These are phyloP conservation scores for Rhynchomys soricoides DNA, from an alignment of 2,113 vertebrate genomes.

Conservation along the genomic window DNA sequence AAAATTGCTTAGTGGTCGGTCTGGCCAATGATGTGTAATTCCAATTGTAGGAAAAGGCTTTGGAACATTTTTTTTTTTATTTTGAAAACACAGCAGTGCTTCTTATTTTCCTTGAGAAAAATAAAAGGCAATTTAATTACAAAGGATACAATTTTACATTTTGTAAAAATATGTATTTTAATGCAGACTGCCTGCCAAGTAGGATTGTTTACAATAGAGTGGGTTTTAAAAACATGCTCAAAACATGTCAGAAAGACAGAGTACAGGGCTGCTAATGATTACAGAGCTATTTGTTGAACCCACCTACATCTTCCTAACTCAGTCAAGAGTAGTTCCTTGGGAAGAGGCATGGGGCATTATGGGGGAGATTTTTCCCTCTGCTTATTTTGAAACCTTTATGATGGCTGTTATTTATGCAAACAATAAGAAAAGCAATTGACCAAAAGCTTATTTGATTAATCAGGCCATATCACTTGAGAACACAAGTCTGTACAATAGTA, in stretches of 20 bases:
- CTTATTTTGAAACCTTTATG: not conserved
- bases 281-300: not conserved
- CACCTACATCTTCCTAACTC: not conserved
- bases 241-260: slow-evolving; percentile 57
- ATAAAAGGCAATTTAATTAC: slow-evolving; percentile 61
- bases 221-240: slow-evolving; percentile 6
- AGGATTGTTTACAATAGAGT: not conserved
- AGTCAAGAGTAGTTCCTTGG: not conserved
- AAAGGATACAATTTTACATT: slow-evolving; percentile 51
- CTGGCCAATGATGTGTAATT: not conserved
- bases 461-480: not conserved
- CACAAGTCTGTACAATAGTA: not conserved
- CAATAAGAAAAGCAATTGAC: not conserved
- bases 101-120: slow-evolving; percentile 56
- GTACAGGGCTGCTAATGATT: not conserved
- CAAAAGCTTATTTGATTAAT: not conserved
- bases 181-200: slow-evolving; percentile 17
- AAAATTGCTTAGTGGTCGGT: slow-evolving; percentile 13
- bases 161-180: not conserved
- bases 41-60: not conserved
- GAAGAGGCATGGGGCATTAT: not conserved
- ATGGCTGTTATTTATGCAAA: not conserved
- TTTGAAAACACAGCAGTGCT: not conserved
- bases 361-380: not conserved
- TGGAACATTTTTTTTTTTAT: slow-evolving; percentile 29